These are phyloP conservation scores for Manis crassicaudata DNA, from an alignment of 2,797 vertebrate genomes.

Conservation along the genomic window DNA sequence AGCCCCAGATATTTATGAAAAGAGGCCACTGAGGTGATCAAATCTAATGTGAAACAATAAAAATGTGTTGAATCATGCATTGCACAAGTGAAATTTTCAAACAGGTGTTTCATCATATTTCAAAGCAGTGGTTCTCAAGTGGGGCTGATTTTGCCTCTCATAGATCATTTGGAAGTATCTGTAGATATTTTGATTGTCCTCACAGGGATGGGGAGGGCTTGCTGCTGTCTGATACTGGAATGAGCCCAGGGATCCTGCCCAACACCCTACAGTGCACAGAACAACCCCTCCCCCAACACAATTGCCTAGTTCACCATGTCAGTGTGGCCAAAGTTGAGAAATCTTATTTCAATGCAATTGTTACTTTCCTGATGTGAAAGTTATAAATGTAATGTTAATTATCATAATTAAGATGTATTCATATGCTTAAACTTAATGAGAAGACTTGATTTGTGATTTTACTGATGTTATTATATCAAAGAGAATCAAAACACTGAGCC, in stretches of 20 bases:
- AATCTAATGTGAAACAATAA: not conserved
- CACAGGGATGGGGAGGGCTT: not conserved
- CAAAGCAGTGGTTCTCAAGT: not conserved
- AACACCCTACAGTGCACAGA: too few relatives aligned
- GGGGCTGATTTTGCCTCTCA: not conserved
- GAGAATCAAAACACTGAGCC: slow-evolving; percentile 30
- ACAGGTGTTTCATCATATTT: not conserved
- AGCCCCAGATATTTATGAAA: not conserved
- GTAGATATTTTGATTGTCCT: not conserved
- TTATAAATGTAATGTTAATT: slow-evolving; percentile 1
- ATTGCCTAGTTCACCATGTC: not conserved
- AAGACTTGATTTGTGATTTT: slow-evolving; percentile 25
- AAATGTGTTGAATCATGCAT: not conserved
- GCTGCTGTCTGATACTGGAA: not conserved
- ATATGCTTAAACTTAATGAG: not conserved
- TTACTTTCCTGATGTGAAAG: not conserved
- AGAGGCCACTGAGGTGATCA: not conserved
- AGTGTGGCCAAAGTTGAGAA: not conserved
- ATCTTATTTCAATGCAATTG: not conserved
- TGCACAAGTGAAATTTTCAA: not conserved
- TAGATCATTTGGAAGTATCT: not conserved
- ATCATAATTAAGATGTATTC: not conserved
- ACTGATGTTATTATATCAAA: not conserved
- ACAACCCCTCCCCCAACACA: not conserved
- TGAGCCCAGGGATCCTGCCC: not conserved